These are phyloP conservation scores for Idris sp. DNA, from an alignment of 1,140 invertebrate genomes.

Conservation along the genomic window DNA sequence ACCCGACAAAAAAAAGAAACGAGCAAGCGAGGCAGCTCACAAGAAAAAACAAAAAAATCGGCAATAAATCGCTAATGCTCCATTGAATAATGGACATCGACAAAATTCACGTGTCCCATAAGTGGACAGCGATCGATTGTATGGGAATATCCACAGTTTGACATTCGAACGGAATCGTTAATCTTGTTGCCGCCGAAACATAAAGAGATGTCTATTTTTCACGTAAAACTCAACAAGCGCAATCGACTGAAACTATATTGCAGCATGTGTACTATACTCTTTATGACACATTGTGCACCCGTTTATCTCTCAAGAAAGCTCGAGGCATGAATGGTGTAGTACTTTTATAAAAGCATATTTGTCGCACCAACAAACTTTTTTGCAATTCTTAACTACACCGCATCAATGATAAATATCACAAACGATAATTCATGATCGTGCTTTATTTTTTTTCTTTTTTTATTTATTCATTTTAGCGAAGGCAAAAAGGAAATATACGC, in stretches of 20 bases:
- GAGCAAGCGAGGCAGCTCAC: slow-evolving; percentile 10
- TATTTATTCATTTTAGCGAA: slow-evolving; percentile 7
- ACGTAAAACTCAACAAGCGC: slow-evolving; percentile 58
- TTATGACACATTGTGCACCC: slow-evolving; percentile 66
- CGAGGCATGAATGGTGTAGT: slow-evolving; percentile 72
- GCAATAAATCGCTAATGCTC: slow-evolving; percentile 46
- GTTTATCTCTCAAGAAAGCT: slow-evolving; percentile 71
- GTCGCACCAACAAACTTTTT: slow-evolving; percentile 68
- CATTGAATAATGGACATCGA: slow-evolving; percentile 62
- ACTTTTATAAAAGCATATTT: slow-evolving; percentile 69
- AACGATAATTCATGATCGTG: slow-evolving; percentile 39
- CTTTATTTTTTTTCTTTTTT: slow-evolving; percentile 9
- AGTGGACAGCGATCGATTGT: slow-evolving; percentile 49
- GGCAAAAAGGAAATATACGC: too few species aligned
- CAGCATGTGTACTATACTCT: slow-evolving; percentile 67
- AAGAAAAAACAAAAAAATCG: slow-evolving; percentile 11
- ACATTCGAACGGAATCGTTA: slow-evolving; percentile 47
- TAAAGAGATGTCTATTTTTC: slow-evolving; percentile 62
- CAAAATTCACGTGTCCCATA: slow-evolving; percentile 49
- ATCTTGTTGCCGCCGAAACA: slow-evolving; percentile 49
- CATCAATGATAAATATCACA: slow-evolving; percentile 47
- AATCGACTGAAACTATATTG: slow-evolving; percentile 57
- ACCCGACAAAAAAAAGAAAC: slow-evolving; percentile 3
- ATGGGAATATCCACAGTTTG: slow-evolving; percentile 51
- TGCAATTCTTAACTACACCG: slow-evolving; percentile 59